These are phyloP conservation scores for Polia nebulosa DNA, from an alignment of 2,888 invertebrate genomes.

Conservation along the genomic window DNA sequence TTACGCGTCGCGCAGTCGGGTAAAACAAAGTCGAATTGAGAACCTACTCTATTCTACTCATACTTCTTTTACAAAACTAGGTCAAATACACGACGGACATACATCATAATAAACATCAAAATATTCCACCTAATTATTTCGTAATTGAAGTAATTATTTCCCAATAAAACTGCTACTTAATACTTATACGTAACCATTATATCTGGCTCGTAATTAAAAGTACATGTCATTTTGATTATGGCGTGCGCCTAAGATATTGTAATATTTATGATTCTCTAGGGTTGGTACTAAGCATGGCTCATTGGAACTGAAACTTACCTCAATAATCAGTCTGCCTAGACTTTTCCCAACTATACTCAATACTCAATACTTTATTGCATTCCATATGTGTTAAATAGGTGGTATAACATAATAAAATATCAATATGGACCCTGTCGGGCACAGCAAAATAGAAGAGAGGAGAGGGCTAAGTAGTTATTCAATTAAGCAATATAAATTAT, in stretches of 20 bases:
- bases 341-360: too few species aligned
- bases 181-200: background rate
- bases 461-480: too few species aligned
- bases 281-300: slow-evolving; percentile 15
- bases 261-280: slow-evolving; percentile 41
- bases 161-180: background rate
- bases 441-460: too few species aligned
- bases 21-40: too few species aligned
- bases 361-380: too few species aligned
- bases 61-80: background rate
- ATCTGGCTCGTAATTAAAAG: slow-evolving; percentile 41
- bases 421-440: too few species aligned
- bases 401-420: too few species aligned
- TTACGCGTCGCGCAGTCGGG: too few species aligned
- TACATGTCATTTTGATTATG: slow-evolving; percentile 15
- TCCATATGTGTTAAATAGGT: too few species aligned
- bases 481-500: too few species aligned
- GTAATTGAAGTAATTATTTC: slow-evolving; percentile 21
- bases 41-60: too few species aligned
- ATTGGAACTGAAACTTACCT: background rate
- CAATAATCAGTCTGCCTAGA: too few species aligned
- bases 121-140: background rate
- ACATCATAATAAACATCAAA: background rate
- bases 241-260: slow-evolving; percentile 13
- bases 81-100: background rate